Conservation (phyloP, 2,797 vertebrate species). For the Serranus cabrilla region DNA sequence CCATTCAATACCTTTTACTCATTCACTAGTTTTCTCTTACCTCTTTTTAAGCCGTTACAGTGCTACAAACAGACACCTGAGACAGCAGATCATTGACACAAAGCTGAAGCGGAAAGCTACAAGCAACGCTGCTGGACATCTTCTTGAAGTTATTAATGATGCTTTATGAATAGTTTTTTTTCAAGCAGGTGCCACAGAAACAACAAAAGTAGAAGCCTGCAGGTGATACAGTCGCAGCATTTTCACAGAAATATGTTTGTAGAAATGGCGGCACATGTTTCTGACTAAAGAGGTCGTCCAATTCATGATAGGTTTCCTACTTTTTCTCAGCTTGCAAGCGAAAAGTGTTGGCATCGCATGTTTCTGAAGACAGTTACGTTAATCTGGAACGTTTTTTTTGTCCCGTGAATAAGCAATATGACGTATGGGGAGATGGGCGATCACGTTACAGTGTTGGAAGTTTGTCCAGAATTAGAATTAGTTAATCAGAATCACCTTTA, state of each 20-base stretch:
- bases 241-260: not conserved
- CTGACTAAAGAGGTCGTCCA: not conserved
- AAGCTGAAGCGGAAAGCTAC: constrained; percentile 14
- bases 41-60: constrained; percentile 14
- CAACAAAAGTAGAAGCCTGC: constrained; percentile 5
- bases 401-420: too few species aligned
- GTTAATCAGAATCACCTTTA: too few species aligned
- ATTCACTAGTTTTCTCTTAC: constrained; percentile 28
- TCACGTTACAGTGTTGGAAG: too few species aligned
- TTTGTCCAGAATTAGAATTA: too few species aligned
- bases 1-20: constrained; percentile 24
- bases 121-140: constrained; percentile 24
- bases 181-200: constrained; percentile 11
- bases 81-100: constrained; percentile 30
- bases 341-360: too few species aligned
- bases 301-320: too few species aligned
- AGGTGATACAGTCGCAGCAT: not conserved
- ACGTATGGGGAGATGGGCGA: too few species aligned
- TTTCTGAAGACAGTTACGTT: too few species aligned
- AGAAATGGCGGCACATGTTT: not conserved
- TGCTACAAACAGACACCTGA: constrained; percentile 17
- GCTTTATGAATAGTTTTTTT: constrained; percentile 18
- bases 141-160: constrained; percentile 24
- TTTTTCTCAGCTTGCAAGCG: too few species aligned
- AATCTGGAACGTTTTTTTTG: too few species aligned